Evolutionary conservation across 1,140 invertebrate genomes (phyloP).

Genomic region (Drosophila athabasca): DNA sequence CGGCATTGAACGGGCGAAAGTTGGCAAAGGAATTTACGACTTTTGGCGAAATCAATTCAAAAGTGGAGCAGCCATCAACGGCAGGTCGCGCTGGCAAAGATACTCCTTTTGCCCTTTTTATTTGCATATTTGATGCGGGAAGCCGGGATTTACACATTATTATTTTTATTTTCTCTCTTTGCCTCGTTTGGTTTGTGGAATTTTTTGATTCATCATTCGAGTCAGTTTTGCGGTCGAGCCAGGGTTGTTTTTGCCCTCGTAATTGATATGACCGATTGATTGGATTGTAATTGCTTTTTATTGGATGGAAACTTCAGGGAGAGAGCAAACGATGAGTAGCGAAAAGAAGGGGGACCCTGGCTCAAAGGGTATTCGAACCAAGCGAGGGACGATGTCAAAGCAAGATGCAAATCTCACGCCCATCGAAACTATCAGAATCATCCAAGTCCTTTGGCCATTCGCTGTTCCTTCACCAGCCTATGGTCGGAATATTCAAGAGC

Average conservation of each 20-base stretch:
- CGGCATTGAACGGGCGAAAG: constrained; percentile 58
- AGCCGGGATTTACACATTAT: constrained; percentile 24
- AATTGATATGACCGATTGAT: constrained; percentile 49
- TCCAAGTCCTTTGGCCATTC: no score
- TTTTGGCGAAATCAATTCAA: constrained; percentile 74
- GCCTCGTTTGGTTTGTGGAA: constrained; percentile 19
- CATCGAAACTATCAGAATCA: no score
- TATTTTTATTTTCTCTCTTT: constrained; percentile 3
- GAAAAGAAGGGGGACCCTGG: not conserved
- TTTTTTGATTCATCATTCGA: constrained; percentile 64
- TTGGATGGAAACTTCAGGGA: constrained; percentile 15
- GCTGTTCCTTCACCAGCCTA: no score
- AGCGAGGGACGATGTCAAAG: no score
- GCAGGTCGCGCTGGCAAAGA: constrained; percentile 17
- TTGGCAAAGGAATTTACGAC: constrained; percentile 77
- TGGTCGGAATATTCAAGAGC: no score
- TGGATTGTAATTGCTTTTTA: constrained; percentile 70
- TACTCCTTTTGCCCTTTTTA: constrained; percentile 24
- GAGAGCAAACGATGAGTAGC: constrained; percentile 5
- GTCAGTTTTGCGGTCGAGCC: constrained; percentile 36
- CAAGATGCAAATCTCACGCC: no score
- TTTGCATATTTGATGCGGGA: constrained; percentile 41
- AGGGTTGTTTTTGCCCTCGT: constrained; percentile 34
- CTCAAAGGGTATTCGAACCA: no score
- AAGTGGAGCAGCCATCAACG: constrained; percentile 45